Base-by-base conservation (phyloP, 2,888 invertebrate genomes). In the Amiota minor region DNA sequence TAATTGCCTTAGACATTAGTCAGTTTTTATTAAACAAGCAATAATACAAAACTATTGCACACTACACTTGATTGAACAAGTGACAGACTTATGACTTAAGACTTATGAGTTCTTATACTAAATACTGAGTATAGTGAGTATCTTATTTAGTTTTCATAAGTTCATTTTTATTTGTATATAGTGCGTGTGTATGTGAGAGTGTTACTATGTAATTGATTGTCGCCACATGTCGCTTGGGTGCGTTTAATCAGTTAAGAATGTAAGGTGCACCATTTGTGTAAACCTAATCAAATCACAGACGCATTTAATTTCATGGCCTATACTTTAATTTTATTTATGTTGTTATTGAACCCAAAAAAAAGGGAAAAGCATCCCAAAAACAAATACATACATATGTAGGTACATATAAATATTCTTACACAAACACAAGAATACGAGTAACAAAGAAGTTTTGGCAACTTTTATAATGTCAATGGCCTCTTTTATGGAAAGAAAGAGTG, bases 241-340 rank as follows among this genome's bases (percentile, higher is more conserved):
- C 45, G 46, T 62, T 67, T 61, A 72, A 72, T 72, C 75, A 75
- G 75, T 75, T 74, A 74, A 70, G 72, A 53, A 65, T 20, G 61
- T 72, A 72, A 74, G 64, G 74, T 72, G 70, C 62, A 72, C 70
- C 74, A 74, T 76, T 76, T 76, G 71, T 65, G 49, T 70, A 72
- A 73, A 71, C 70, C 71, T 71, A 74, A 76, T 74, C 76, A 76
- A 76, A 74, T 74, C 76, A 73, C 73, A 74, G 73, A 76, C 76
- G 72, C 74, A 76, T 76, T 76, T 74, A 76, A 72, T 72, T 64
- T 70, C 61, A 65, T 18, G 67, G 23, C 16, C 11, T 14, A 53
- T n/a, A 12, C 67, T 68, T 50, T 53, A 68, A 50, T 68, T 68
- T 68, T 53, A 68, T 68, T 72, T 56, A 72, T 72, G 72, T 56